Conservation (phyloP, 2,113 vertebrate species). For the Oncorhynchus kisutch region DNA sequence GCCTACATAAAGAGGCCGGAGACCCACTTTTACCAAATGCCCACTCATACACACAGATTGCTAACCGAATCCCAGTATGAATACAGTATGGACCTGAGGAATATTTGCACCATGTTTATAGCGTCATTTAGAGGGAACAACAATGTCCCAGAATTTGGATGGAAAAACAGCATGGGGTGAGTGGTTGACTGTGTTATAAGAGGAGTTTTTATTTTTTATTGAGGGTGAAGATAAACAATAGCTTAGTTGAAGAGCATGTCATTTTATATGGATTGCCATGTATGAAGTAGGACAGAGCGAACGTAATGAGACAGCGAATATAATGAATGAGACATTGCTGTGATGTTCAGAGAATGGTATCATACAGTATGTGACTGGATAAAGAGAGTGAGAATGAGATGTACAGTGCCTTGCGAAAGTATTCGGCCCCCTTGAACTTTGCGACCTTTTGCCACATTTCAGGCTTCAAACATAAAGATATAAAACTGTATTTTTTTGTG, state of each 20-base stretch:
- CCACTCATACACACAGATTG: constrained; percentile 32
- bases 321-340: neutral
- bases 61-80: neutral
- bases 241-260: too few relatives aligned
- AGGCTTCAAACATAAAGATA: too few relatives aligned
- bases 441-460: too few relatives aligned
- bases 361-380: neutral
- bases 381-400: neutral
- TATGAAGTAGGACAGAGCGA: neutral
- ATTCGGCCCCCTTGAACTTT: too few relatives aligned
- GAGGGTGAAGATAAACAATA: constrained; percentile 4
- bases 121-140: constrained; percentile 27
- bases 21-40: constrained; percentile 44
- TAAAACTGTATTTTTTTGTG: too few relatives aligned
- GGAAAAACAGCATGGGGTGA: constrained; percentile 31
- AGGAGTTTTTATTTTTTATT: neutral
- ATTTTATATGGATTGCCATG: neutral
- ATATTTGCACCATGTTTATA: constrained; percentile 10
- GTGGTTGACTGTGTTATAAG: neutral
- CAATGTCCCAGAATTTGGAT: constrained; percentile 9
- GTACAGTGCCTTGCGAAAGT: too few relatives aligned
- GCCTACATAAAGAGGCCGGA: constrained; percentile 38
- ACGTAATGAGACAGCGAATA: neutral
- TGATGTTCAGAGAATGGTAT: neutral
- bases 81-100: neutral